phyloP scores from a whole-genome alignment of 2,888 invertebrate genomes.

The Zele albiditarsus region DNA sequence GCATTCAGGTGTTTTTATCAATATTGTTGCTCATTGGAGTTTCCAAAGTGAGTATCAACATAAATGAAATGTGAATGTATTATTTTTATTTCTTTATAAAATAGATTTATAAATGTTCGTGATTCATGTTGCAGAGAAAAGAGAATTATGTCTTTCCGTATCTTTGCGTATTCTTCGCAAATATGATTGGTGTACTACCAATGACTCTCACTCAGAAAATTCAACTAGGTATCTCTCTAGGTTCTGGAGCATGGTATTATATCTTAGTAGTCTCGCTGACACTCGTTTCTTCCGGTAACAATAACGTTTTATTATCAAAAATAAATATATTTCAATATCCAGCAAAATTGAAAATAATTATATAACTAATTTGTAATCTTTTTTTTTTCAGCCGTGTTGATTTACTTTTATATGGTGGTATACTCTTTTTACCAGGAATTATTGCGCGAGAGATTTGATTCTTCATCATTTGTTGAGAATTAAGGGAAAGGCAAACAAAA shows the following conservation, averaged over 20 bases:
- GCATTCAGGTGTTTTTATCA: no score
- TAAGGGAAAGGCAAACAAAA: no score
- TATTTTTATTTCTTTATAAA: no score
- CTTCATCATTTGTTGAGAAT: no score
- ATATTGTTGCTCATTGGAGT: no score
- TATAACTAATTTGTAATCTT: not conserved
- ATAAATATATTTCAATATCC: no score
- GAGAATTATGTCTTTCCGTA: constrained; percentile 19
- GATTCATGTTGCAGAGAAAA: not conserved
- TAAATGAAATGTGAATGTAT: no score
- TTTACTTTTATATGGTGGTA: not conserved
- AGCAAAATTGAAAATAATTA: not conserved
- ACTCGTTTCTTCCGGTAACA: not conserved
- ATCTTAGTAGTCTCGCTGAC: not conserved
- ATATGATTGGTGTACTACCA: not conserved
- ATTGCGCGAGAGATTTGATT: not conserved
- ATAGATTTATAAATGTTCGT: no score
- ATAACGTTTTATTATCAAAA: not conserved
- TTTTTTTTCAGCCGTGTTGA: not conserved
- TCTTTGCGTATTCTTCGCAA: not conserved
- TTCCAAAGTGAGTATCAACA: no score
- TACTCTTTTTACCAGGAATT: not conserved
- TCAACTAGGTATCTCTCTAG: not conserved
- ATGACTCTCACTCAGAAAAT: not conserved
- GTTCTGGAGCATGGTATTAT: not conserved